phyloP scores from a whole-genome alignment of 2,113 vertebrate species.

The Ahaetulla prasina region DNA sequence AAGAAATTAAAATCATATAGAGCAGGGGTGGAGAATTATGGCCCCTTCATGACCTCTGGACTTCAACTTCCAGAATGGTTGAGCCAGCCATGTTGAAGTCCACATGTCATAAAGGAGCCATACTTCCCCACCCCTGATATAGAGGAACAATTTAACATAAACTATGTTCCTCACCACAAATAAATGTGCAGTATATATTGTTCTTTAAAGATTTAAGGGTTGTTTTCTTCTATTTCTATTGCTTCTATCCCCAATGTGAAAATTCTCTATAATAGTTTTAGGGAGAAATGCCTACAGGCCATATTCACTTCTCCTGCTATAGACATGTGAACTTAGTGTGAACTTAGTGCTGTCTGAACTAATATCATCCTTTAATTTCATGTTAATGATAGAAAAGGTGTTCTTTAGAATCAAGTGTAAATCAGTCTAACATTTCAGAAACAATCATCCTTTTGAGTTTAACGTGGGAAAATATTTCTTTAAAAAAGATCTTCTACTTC shows the following conservation, averaged over 20 bases:
- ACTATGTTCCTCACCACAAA: neutral
- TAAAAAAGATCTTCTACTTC: constrained; percentile 13
- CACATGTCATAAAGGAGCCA: too few relatives aligned
- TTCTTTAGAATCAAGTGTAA: neutral
- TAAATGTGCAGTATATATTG: neutral
- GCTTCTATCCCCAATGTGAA: neutral
- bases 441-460: neutral
- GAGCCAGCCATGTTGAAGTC: neutral
- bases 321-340: neutral
- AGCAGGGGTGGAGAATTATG: neutral
- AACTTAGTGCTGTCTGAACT: neutral
- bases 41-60: neutral
- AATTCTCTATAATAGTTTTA: constrained; percentile 19
- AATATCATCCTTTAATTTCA: neutral
- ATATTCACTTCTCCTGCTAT: constrained; percentile 20
- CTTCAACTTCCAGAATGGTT: neutral
- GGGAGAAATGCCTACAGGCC: constrained; percentile 1
- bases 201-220: neutral
- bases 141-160: neutral
- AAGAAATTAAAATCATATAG: neutral
- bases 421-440: neutral
- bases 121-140: neutral
- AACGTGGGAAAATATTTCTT: accelerated
- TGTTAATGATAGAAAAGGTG: constrained; percentile 5
- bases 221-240: neutral